phyloP scores from a whole-genome alignment of 2,113 vertebrate genomes.

The Choloepus hoffmanni region DNA sequence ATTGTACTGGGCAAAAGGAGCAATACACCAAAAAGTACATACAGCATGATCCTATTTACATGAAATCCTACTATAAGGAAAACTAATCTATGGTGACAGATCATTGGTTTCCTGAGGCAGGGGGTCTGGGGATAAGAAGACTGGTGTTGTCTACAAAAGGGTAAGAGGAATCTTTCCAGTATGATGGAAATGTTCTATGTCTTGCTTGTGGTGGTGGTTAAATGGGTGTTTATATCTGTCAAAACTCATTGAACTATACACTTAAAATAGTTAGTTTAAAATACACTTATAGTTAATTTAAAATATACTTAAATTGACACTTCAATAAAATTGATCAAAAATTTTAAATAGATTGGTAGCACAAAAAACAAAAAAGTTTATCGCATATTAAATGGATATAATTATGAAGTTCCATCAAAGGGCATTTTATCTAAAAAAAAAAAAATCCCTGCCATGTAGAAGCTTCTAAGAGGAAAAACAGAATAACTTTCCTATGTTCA shows the following conservation, averaged over 20 bases:
- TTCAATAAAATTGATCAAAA: conserved; percentile 19
- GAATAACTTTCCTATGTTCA: background rate
- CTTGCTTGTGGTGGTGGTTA: background rate
- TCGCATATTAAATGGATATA: background rate
- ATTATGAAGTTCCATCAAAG: background rate
- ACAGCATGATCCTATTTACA: background rate
- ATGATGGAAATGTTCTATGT: background rate
- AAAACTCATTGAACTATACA: background rate
- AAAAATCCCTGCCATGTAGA: background rate
- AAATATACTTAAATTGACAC: background rate
- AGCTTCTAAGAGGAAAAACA: background rate
- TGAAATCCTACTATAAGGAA: background rate
- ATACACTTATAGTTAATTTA: too few relatives aligned
- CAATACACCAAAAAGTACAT: background rate
- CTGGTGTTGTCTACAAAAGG: background rate
- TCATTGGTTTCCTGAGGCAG: background rate
- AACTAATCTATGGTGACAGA: background rate
- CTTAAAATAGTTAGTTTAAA: background rate
- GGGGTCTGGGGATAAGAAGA: too few relatives aligned
- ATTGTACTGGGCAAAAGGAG: background rate
- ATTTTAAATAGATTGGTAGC: background rate
- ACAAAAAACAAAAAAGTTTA: background rate
- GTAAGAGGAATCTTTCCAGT: background rate
- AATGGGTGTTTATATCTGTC: background rate
- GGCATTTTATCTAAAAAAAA: background rate